Percentiles rank a stretch among this genome's conserved stretches.
Conservation (phyloP, 1,140 invertebrate genomes). For the Scaptomyza pallida region DNA sequence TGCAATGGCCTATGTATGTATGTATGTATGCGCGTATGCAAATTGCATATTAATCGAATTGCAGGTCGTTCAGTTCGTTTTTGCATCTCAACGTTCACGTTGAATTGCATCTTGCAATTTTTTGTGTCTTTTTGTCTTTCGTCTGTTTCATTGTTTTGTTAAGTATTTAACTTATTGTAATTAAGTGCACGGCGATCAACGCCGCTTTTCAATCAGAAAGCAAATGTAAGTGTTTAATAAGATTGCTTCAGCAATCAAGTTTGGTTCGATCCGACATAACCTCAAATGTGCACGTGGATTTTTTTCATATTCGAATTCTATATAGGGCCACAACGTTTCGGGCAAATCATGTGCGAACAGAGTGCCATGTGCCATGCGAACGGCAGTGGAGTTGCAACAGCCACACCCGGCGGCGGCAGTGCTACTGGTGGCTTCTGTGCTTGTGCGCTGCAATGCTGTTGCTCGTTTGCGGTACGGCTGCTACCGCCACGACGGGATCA, state of each 20-base stretch:
- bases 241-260: not conserved
- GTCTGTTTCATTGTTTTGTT: slow-evolving; percentile 11
- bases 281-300: slow-evolving; percentile 44
- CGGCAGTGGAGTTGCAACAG: slow-evolving; percentile 4
- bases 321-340: slow-evolving; percentile 26
- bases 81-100: slow-evolving; percentile 24
- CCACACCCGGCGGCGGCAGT: not conserved
- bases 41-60: slow-evolving; percentile 1
- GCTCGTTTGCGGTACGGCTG: slow-evolving; percentile 61
- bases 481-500: slow-evolving; percentile 67
- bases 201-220: slow-evolving; percentile 2
- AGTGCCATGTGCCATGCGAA: slow-evolving; percentile 29
- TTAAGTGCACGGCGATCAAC: slow-evolving; percentile 13
- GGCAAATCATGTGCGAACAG: slow-evolving; percentile 31
- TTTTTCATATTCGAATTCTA: not conserved
- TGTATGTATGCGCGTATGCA: not conserved
- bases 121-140: slow-evolving; percentile 2
- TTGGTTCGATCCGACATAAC: slow-evolving; percentile 19
- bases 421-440: slow-evolving; percentile 34
- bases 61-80: slow-evolving; percentile 35
- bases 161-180: slow-evolving; percentile 23
- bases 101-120: slow-evolving; percentile 20
- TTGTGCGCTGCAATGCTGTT: slow-evolving; percentile 48
- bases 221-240: slow-evolving; percentile 37
- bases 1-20: not conserved